Evolutionary conservation across 2,888 invertebrate genomes (phyloP).

Genomic region (Pristionchus mayeri): DNA sequence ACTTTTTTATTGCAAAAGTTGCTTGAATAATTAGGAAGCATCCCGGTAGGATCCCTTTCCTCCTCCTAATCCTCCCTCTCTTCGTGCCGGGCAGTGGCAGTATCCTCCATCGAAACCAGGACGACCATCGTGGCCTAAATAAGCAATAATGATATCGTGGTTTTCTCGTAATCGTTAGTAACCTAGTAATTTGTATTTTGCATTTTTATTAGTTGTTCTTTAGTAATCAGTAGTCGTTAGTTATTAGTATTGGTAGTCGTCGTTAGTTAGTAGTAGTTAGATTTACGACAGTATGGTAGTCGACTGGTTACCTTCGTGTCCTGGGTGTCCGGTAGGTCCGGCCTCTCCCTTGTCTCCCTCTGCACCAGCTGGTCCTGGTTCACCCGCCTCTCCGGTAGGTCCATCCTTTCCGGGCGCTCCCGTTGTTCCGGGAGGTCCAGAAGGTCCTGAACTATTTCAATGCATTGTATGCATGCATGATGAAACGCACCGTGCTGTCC

Average conservation of each 20-base stretch:
- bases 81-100: slow-evolving; percentile 52
- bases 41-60: slow-evolving; percentile 1
- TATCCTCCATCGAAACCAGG: slow-evolving; percentile 54
- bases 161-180: too few species aligned
- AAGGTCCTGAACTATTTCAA: neutral
- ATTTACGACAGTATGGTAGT: too few species aligned
- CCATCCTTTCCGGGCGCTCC: slow-evolving; percentile 68
- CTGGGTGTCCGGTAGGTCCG: too few species aligned
- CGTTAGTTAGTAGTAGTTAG: too few species aligned
- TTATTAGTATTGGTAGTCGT: too few species aligned
- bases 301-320: slow-evolving; percentile 64
- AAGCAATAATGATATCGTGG: too few species aligned
- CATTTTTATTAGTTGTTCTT: too few species aligned
- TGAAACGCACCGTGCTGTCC: slow-evolving; percentile 71
- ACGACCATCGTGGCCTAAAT: slow-evolving; percentile 63
- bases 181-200: too few species aligned
- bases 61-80: slow-evolving; percentile 53
- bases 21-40: neutral
- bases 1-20: neutral
- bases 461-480: slow-evolving; percentile 54
- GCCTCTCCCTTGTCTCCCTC: slow-evolving; percentile 67
- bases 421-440: slow-evolving; percentile 52
- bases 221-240: too few species aligned
- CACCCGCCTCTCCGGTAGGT: too few species aligned
- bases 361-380: slow-evolving; percentile 66